phyloP scores from a whole-genome alignment of 2,888 invertebrate genomes.

The Acleris laterana region DNA sequence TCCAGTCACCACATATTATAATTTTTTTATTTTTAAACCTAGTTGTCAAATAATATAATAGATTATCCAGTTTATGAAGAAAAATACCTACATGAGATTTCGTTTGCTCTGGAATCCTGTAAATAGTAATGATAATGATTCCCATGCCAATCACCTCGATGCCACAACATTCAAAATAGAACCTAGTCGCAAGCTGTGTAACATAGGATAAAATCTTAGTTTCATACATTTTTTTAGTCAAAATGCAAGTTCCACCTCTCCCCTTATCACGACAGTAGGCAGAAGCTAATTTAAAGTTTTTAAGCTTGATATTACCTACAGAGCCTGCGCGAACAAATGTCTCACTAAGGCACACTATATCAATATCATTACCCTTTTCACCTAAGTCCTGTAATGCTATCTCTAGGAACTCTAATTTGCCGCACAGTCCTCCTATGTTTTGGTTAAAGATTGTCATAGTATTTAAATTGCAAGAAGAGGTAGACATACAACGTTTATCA shows the following conservation, averaged over 20 bases:
- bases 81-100: background rate
- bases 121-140: background rate
- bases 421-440: background rate
- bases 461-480: too few species aligned
- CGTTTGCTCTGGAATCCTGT: background rate
- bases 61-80: background rate
- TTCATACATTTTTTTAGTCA: background rate
- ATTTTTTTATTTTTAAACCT: background rate
- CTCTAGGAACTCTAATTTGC: background rate
- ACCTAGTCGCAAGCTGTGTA: background rate
- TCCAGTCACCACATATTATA: too few species aligned
- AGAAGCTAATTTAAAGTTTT: background rate
- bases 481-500: too few species aligned
- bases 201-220: background rate
- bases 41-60: background rate
- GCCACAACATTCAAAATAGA: background rate
- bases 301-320: background rate
- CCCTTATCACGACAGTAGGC: background rate
- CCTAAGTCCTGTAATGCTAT: background rate
- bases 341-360: constrained; percentile 1
- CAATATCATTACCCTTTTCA: background rate
- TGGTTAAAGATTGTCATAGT: background rate
- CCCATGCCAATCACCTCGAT: background rate
- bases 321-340: background rate
- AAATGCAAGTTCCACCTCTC: background rate